Evolutionary conservation across 1,140 invertebrate genomes (phyloP).

Genomic region (Rhizoglyphus robini): DNA sequence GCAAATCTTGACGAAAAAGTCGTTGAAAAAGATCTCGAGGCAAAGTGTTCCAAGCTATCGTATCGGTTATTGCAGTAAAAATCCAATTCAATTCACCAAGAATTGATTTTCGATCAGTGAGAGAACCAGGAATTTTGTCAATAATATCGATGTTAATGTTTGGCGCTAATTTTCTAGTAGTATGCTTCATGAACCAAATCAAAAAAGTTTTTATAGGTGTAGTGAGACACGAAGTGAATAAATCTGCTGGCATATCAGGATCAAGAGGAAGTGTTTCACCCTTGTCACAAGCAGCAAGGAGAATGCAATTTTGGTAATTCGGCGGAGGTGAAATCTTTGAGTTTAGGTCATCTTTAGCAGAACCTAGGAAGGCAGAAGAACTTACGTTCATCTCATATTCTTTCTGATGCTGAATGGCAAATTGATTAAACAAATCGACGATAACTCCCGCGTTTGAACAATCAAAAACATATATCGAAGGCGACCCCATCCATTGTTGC

Average conservation of each 20-base stretch:
- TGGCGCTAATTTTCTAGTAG: slow-evolving; percentile 62
- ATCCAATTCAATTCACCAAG: slow-evolving; percentile 99
- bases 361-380: background rate
- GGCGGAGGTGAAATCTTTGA: background rate
- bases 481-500: slow-evolving; percentile 96
- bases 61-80: slow-evolving; percentile 98
- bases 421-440: slow-evolving; percentile 77
- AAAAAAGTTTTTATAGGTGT: slow-evolving; percentile 95
- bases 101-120: slow-evolving; percentile 90
- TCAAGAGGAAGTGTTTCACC: slow-evolving; percentile 92
- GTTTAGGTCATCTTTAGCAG: background rate
- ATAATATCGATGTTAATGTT: slow-evolving; percentile 65
- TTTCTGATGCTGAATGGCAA: slow-evolving; percentile 75
- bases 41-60: slow-evolving; percentile 97
- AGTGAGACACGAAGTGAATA: slow-evolving; percentile 94
- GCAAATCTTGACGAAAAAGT: slow-evolving; percentile 87
- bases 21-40: slow-evolving; percentile 88
- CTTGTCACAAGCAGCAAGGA: slow-evolving; percentile 80
- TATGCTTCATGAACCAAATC: slow-evolving; percentile 82
- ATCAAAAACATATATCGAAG: slow-evolving; percentile 98
- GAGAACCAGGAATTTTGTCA: slow-evolving; percentile 85
- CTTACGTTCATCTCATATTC: slow-evolving; percentile 54
- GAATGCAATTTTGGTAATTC: slow-evolving; percentile 75
- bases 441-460: slow-evolving; percentile 96
- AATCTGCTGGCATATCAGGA: slow-evolving; percentile 92